Evolutionary conservation across 2,888 invertebrate species (phyloP), one percentile per base, ranked within the genome.

Genomic region (Pachliopta kotzebuea): DNA sequence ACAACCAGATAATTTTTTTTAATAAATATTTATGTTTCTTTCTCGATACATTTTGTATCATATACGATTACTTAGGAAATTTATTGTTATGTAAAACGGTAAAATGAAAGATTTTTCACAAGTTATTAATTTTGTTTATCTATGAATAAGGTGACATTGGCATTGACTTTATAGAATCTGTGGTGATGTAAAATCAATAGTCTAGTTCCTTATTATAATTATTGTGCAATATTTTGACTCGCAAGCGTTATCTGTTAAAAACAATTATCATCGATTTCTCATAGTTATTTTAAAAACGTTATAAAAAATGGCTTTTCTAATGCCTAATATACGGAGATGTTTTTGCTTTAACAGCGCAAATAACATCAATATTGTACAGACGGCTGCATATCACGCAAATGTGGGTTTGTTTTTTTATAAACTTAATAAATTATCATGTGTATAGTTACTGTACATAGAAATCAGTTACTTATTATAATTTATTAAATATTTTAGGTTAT

Each of bases 301-400:
- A 42, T 3, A 31, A 24, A 54, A 67, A 67, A 91, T 92, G 91
- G 88, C 90, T 49, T 82, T 81, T 68, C 70, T 88, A 56, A 68
- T 82, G 17, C 72, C 83, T 8, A 80, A 74, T 72, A 69, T 90
- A 63, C 88, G 90, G 56, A 82, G 80, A 71, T 88, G 90, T 69
- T 75, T 88, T 60, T 89, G 92, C 71, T 67, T 85, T 31, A 84
- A 78, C 67, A 84, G 79, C 68, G 73, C 85, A 8, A 89, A 83
- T 68, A 84, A 74, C 56, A 74, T 84, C 17, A 83, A 79, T 68
- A 68, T 78, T 50, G 69, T 93, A 62, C 94, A 93, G 69, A 89
- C 92, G 23, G 92, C 94, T 60, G 89, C 93, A 26, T 96, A 96
- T 82, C 96, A 96, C 80, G 94, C 95, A 66, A 96, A 96, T 81